Base-by-base conservation (phyloP, 2,888 invertebrate species). In the Bombyx huttoni region DNA sequence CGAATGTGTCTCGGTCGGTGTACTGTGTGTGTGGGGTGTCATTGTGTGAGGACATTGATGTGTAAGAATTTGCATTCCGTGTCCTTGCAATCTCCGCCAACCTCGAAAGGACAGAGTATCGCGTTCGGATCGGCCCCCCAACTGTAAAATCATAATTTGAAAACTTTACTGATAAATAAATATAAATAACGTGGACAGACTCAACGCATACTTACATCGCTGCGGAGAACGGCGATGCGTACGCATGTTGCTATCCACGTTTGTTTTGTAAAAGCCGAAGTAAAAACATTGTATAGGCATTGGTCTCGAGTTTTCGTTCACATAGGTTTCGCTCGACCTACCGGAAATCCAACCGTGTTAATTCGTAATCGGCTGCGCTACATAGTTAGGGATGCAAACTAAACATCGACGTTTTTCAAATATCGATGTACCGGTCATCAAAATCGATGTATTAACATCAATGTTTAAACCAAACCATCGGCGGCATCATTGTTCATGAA, bases 31-130 rank as follows among this genome's bases (percentile, higher is more conserved):
- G 63, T 64, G 58, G 53, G 58, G 62, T 76, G 81, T 85, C 75
- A 83, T 66, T 77, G 77, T 55, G 70, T 59, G 47, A 63, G 72
- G 60, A 64, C 58, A 60, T 78, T 75, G 49, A 84, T 83, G 61
- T 89, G 89, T 53, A 86, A 75, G 74, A 81, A 87, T 81, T 81
- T 82, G 87, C 89, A 89, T 63, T 82, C 81, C 46, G 81, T 59
- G 62, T 89, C 89, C 70, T 85, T 87, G 86, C 89, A 89, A 64
- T 77, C 79, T 56, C 89, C 89, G 60, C 78, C 78, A 48, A 89
- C 81, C 62, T 88, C 89, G 72, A 81, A 89, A 48, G 88, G 89
- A 63, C 89, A 89, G 56, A 89, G 80, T 54, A 89, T 81, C 45
- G 78, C 87, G 65, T 89, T 85, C 55, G 86, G 86, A 60, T 89